Base-by-base conservation (phyloP, 30 jellyfish, hydroid and myxozoan genomes). In the Chironex yamaguchii region DNA sequence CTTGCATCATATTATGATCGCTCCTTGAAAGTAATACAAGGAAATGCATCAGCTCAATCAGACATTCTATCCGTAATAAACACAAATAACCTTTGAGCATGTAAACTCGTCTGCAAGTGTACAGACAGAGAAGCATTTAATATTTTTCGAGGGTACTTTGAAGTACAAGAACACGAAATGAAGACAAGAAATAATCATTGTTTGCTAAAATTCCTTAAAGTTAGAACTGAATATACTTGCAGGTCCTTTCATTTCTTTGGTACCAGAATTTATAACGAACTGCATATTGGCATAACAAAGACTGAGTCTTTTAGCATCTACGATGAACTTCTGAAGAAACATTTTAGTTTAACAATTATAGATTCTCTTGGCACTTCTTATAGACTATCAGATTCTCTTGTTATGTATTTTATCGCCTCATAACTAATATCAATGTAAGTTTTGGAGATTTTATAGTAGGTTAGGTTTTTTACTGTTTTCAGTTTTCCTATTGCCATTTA, bases 81-180 rank as follows among this genome's bases (percentile, higher is more conserved):
- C 33, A 65, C 13, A 11, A 26, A 76, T 51, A 49, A 74, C 24
- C 11, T 58, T 9, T 12, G 25, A 13, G 32, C 9, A n/a, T 13
- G 31, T 24, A 58, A 24, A 24, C 12, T 24, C 24, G 12, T 66
- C 79, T 54, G 79, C 80, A 36, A 36, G 26, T 76, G 81, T 52
- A 76, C 65, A 49, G 89, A 49, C 29, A 76, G 81, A 30, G 89
- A 52, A 53, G 78, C 29, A 52, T 76, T 54, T 76, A 63, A 76
- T 25, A 52, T 76, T 76, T 52, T 76, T 33, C 81, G 31, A 53
- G 81, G 81, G 81, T n/a, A 72, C 86, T 72, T 72, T 42, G 86
- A n/a, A 34, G 86, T 72, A 3, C 86, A 72, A 76, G 81, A 76
- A 76, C 89, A 76, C 78, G 81, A 76, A 76, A 76, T 78, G 81